phyloP scores from a whole-genome alignment of 2,113 vertebrate genomes.

The Pomatorhinus ruficollis region DNA sequence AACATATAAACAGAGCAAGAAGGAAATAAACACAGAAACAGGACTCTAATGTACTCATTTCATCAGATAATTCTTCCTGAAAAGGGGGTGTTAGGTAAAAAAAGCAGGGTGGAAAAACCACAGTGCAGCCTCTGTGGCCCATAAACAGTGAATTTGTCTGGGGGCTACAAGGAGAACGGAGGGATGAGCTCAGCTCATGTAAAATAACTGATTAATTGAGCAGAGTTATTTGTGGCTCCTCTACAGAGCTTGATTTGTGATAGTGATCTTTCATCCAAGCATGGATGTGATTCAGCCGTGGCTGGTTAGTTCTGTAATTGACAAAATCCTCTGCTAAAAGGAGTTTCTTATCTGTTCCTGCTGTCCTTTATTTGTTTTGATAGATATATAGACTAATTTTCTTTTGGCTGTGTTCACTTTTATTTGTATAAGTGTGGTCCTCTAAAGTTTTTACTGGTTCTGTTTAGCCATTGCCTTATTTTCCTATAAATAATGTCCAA shows the following conservation, averaged over 20 bases:
- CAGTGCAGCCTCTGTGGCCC: neutral
- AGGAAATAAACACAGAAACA: neutral
- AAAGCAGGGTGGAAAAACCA: neutral
- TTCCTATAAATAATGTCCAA: neutral
- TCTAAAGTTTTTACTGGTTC: neutral
- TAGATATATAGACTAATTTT: neutral
- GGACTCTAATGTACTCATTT: neutral
- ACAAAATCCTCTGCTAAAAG: constrained; percentile 48
- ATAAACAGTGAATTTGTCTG: neutral
- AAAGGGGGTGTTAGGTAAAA: neutral
- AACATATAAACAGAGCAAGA: neutral
- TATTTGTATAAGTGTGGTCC: neutral
- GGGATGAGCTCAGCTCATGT: constrained; percentile 6
- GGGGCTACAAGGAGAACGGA: neutral
- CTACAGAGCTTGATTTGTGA: constrained; percentile 35
- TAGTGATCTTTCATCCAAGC: constrained; percentile 49
- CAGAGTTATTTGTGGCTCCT: neutral
- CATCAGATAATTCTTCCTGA: neutral
- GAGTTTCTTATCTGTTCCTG: neutral
- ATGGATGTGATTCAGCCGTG: constrained; percentile 35
- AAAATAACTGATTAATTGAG: neutral
- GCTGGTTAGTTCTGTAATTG: constrained; percentile 63
- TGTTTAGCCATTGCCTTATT: neutral
- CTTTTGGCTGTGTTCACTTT: neutral
- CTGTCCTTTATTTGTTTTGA: constrained; percentile 14